Percentiles rank a stretch among this genome's conserved stretches.
Conservation (phyloP, 2,888 invertebrate genomes). For the Thyatira batis region DNA sequence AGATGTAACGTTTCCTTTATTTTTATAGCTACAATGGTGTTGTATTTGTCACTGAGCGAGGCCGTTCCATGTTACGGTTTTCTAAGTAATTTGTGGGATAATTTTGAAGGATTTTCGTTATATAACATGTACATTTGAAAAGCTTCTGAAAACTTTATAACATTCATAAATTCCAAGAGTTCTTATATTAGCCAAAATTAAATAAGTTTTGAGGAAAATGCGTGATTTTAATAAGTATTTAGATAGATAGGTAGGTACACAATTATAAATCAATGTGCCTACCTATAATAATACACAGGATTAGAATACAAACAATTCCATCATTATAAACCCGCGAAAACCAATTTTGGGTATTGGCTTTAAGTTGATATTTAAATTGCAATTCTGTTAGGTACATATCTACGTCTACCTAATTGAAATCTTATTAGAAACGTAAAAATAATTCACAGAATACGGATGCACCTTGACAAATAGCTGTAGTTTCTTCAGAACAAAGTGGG, state of each 20-base stretch:
- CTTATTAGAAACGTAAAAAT: constrained; percentile 30
- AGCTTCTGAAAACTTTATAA: too few species aligned
- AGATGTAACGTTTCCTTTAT: constrained; percentile 56
- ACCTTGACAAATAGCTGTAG: constrained; percentile 71
- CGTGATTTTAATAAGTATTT: too few species aligned
- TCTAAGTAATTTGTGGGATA: constrained; percentile 19
- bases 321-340: too few species aligned
- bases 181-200: too few species aligned
- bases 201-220: too few species aligned
- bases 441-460: constrained; percentile 64
- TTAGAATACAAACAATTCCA: too few species aligned
- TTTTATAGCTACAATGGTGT: constrained; percentile 44
- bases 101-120: constrained; percentile 16
- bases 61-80: constrained; percentile 32
- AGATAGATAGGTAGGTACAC: too few species aligned
- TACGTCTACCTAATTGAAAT: neutral
- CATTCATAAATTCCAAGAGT: too few species aligned
- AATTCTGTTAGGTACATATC: neutral
- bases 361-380: too few species aligned
- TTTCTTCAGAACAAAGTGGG: constrained; percentile 72
- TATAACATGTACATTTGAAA: neutral
- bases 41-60: constrained; percentile 54
- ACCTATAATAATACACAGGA: too few species aligned
- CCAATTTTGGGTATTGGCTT: too few species aligned
- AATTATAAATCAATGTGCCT: too few species aligned